A percentile compares a stretch with the other conserved stretches of the same genome.
These are phyloP conservation scores for Epizoanthus scotinus DNA, from an alignment of 92 coral and sea anemone species.

Conservation along the genomic window DNA sequence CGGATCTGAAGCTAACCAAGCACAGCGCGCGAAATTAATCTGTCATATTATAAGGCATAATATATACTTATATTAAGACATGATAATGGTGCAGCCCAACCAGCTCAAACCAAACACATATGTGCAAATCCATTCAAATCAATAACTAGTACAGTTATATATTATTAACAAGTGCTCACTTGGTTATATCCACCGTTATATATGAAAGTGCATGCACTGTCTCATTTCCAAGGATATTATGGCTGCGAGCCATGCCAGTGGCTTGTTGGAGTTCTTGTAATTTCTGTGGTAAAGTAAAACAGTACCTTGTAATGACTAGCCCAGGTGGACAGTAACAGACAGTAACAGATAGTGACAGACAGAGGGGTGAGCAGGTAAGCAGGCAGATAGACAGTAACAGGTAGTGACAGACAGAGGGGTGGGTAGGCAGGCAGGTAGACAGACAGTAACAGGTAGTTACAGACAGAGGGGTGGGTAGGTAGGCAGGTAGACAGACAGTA, in stretches of 20 bases:
- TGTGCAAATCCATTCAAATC: background rate
- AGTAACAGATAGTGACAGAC: too few relatives aligned
- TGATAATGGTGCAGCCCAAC: background rate
- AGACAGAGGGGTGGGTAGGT: too few relatives aligned
- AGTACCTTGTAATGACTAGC: background rate
- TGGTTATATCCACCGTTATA: slow-evolving; percentile 82
- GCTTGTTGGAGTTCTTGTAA: slow-evolving; percentile 78
- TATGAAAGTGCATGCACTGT: slow-evolving; percentile 85
- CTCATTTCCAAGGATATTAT: slow-evolving; percentile 91
- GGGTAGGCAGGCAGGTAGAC: too few relatives aligned
- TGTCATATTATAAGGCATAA: too few relatives aligned
- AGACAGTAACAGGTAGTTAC: too few relatives aligned
- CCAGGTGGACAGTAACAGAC: background rate
- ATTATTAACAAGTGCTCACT: slow-evolving; percentile 45
- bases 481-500: too few relatives aligned
- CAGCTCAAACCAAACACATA: background rate
- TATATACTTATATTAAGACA: too few relatives aligned
- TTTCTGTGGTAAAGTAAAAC: slow-evolving; percentile 43
- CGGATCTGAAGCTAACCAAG: too few relatives aligned
- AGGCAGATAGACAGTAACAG: too few relatives aligned
- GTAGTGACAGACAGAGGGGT: too few relatives aligned
- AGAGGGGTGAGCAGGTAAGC: too few relatives aligned
- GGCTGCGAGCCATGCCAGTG: slow-evolving; percentile 88
- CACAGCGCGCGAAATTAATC: too few relatives aligned
- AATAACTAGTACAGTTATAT: background rate